A percentile compares a stretch with the other conserved stretches of the same genome.
Conservation (phyloP, 2,888 invertebrate species). For the Meiosimyza platycephala region DNA sequence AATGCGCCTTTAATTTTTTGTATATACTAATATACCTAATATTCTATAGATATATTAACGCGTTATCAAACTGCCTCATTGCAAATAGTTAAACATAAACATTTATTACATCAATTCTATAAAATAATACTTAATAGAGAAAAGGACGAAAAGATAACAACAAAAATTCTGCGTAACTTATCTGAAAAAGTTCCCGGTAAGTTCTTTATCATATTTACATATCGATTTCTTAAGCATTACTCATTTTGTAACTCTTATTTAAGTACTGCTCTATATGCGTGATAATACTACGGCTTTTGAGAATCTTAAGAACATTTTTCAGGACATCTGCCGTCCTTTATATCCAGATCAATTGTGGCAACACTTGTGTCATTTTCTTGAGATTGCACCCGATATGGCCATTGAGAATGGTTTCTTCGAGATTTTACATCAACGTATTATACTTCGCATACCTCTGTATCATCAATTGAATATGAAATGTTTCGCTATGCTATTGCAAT, state of each 20-base stretch:
- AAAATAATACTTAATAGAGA: constrained; percentile 47
- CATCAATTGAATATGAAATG: constrained; percentile 59
- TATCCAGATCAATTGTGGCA: constrained; percentile 55
- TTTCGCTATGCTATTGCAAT: constrained; percentile 60
- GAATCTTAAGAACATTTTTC: constrained; percentile 46
- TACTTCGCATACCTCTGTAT: constrained; percentile 44
- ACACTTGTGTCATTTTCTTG: constrained; percentile 58
- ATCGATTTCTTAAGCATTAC: neutral
- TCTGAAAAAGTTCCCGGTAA: constrained; percentile 51
- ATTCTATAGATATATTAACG: constrained; percentile 49
- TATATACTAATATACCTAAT: neutral
- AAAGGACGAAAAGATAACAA: constrained; percentile 39
- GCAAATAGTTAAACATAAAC: constrained; percentile 47
- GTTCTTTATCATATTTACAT: neutral
- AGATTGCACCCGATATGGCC: constrained; percentile 54
- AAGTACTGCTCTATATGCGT: constrained; percentile 31
- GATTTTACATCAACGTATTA: constrained; percentile 53
- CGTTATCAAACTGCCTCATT: constrained; percentile 52
- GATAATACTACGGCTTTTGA: constrained; percentile 37
- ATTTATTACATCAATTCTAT: constrained; percentile 55
- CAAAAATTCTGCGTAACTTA: constrained; percentile 54
- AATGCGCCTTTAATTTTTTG: neutral
- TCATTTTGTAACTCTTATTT: neutral
- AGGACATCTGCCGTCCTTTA: constrained; percentile 47
- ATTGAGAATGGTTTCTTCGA: constrained; percentile 59